A percentile compares a stretch with the other conserved stretches of the same genome.
These are phyloP conservation scores for Eptatretus atami DNA, from an alignment of 2,797 vertebrate genomes.

Conservation along the genomic window DNA sequence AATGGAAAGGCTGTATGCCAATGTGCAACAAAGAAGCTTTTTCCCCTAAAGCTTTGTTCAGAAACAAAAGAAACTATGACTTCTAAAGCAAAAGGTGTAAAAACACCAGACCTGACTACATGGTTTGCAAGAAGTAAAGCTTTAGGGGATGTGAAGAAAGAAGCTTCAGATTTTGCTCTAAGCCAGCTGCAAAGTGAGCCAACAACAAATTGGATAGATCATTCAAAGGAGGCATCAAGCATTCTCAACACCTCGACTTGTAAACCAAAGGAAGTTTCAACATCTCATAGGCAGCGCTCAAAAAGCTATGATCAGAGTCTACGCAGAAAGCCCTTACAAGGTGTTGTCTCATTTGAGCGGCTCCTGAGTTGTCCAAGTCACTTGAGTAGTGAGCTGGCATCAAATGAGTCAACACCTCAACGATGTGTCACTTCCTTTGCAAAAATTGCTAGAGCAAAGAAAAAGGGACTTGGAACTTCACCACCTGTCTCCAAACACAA, in stretches of 20 bases:
- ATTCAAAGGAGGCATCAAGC: background rate
- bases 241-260: background rate
- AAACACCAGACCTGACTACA: conserved; percentile 3
- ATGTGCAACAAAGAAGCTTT: too few relatives aligned
- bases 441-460: conserved; percentile 52
- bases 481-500: conserved; percentile 10
- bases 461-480: conserved; percentile 25
- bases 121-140: conserved; percentile 2
- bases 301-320: conserved; percentile 72
- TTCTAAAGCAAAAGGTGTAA: background rate
- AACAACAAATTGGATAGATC: too few relatives aligned
- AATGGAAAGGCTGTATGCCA: too few relatives aligned
- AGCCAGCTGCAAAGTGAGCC: too few relatives aligned
- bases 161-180: too few relatives aligned
- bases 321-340: conserved; percentile 27
- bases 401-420: conserved; percentile 16
- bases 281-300: conserved; percentile 31
- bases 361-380: conserved; percentile 81
- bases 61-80: too few relatives aligned
- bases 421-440: conserved; percentile 70
- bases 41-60: too few relatives aligned
- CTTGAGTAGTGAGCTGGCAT: conserved; percentile 30
- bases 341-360: conserved; percentile 46
- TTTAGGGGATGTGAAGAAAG: too few relatives aligned
- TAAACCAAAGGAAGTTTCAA: conserved; percentile 11